Conservation (phyloP, 2,113 vertebrate species). For the Leucopsar rothschildi region DNA sequence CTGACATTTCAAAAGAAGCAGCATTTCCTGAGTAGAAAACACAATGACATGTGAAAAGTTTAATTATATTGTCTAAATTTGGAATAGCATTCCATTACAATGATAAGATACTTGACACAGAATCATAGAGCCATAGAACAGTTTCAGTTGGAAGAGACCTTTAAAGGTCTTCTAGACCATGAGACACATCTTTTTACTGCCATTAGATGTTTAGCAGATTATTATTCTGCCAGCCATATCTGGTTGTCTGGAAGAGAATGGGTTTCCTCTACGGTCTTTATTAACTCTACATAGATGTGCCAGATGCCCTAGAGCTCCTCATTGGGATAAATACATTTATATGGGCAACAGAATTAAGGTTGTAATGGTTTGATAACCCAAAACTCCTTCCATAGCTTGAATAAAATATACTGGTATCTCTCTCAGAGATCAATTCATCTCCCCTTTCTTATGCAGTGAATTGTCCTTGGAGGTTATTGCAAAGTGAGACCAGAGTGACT, state of each 20-base stretch:
- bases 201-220: neutral
- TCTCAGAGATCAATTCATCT: neutral
- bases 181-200: neutral
- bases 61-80: neutral
- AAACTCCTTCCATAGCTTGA: neutral
- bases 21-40: neutral
- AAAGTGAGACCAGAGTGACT: slow-evolving; percentile 7
- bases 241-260: neutral
- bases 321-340: neutral
- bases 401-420: neutral
- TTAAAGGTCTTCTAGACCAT: neutral
- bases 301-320: neutral
- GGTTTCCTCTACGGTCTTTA: neutral
- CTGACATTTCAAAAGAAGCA: neutral
- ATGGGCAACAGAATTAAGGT: neutral
- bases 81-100: neutral
- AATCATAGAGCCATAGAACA: neutral
- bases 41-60: neutral
- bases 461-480: neutral
- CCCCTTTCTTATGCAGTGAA: neutral
- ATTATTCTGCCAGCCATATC: neutral
- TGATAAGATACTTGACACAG: neutral
- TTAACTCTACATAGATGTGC: neutral
- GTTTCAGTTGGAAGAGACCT: neutral
- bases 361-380: neutral